Evolutionary conservation across 2,113 vertebrate genomes (phyloP), one percentile per base, ranked within the genome.

Genomic region (Vimba vimba): DNA sequence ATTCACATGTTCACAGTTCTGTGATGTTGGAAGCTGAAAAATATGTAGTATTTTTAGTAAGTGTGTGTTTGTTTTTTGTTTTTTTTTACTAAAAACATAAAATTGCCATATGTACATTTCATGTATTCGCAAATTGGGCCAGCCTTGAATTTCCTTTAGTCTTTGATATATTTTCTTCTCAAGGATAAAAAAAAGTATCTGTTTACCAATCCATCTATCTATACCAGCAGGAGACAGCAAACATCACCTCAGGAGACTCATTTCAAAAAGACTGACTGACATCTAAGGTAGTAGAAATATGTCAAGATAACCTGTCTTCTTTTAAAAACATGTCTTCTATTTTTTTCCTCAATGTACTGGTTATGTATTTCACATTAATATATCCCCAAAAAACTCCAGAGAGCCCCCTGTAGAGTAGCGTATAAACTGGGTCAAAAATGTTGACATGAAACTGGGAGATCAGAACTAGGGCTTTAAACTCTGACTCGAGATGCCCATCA

Each of bases 381-480:
- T 52, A 73, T 50, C 36, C 23, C 36, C 15, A 4, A 59, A 47
- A 30, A 27, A 55, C 71, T 84, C 27, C 6, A 23, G 30, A n/a
- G 52, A 83, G 80, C 57, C 71, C 68, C 69, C 69, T 55, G 59
- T 60, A 60, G 78, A 82, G 83, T 33, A 55, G 47, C 9, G 43
- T 43, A 68, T 71, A 68, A 86, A 83, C 55, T 86, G 43, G 88
- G 85, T 77, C 76, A 86, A 76, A 79, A 83, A 83, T 76, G 57
- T 50, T 83, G 55, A 75, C 55, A 55, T 36, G 82, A 55, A 55
- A 85, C 79, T 39, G 52, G 62, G 15, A 57, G 8, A 39, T 64
- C 60, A 66, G 60, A 71, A 30, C 17, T n/a, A 36, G 36, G 76
- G 66, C 82, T 73, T 83, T 55, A 87, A 84, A 78, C 76, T 86